Percentiles rank a stretch among this genome's conserved stretches.
Evolutionary conservation across 2,888 invertebrate genomes (phyloP).

Genomic region (Scaptomyza parva): DNA sequence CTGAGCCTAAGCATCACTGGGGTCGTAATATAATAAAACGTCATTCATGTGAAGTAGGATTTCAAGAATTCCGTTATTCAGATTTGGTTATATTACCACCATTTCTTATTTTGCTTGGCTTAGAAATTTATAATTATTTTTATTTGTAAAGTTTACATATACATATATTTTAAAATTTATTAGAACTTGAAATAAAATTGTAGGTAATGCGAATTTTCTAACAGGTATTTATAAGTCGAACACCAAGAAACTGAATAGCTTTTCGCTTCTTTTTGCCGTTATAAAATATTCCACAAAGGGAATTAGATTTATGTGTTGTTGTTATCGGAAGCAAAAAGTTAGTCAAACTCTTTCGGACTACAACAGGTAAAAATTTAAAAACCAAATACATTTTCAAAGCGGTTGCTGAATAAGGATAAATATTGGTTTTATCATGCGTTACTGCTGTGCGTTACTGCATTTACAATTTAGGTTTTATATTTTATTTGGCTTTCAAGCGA

Average conservation of each 20-base stretch:
- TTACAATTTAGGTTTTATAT: slow-evolving; percentile 40
- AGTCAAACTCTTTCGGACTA: neutral
- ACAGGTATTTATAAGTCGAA: neutral
- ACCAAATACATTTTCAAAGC: neutral
- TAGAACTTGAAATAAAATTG: too few relatives aligned
- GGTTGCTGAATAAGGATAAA: neutral
- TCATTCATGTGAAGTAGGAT: too few relatives aligned
- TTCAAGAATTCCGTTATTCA: too few relatives aligned
- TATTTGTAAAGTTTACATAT: neutral
- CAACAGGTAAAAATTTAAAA: neutral
- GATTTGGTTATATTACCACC: neutral
- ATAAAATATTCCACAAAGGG: neutral
- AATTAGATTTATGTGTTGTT: slow-evolving; percentile 6
- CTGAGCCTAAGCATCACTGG: slow-evolving; percentile 22
- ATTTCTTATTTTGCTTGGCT: neutral
- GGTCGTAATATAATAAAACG: slow-evolving; percentile 42
- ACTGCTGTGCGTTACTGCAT: slow-evolving; percentile 19
- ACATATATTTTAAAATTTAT: neutral
- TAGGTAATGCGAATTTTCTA: too few relatives aligned
- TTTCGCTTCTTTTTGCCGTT: neutral
- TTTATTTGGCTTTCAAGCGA: slow-evolving; percentile 55
- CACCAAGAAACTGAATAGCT: neutral
- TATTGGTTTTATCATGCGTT: slow-evolving; percentile 12
- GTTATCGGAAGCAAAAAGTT: slow-evolving; percentile 8
- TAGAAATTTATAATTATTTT: neutral